Evolutionary conservation across 2,113 vertebrate species (phyloP).

Genomic region (Taxidea taxus): DNA sequence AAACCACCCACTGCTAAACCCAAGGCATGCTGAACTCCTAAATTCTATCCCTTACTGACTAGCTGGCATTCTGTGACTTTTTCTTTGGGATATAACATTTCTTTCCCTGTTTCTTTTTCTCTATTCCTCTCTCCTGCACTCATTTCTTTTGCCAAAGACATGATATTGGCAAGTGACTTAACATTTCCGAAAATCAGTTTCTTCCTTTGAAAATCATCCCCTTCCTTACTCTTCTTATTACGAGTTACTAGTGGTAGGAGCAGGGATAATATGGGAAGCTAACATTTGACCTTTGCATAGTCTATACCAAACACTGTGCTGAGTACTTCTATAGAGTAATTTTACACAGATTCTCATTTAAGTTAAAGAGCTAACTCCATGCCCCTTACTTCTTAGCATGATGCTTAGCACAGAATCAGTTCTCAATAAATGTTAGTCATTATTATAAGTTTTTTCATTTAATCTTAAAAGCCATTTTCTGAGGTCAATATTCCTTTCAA

Average conservation of each 20-base stretch:
- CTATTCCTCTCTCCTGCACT: neutral
- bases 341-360: neutral
- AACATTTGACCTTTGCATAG: neutral
- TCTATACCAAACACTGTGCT: neutral
- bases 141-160: neutral
- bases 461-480: neutral
- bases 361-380: neutral
- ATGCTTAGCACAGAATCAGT: neutral
- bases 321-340: neutral
- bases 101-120: neutral
- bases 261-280: neutral
- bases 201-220: neutral
- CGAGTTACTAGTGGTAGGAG: neutral
- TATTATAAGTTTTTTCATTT: neutral
- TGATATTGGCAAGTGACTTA: neutral
- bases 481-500: neutral
- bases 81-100: neutral
- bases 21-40: neutral
- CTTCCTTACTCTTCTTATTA: neutral
- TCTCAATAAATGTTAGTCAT: neutral
- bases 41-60: neutral
- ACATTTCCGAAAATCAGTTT: neutral
- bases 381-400: neutral
- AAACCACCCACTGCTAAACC: neutral
- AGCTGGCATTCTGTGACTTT: neutral